These are phyloP conservation scores for Phataginus tetradactyla DNA, from an alignment of 2,797 vertebrate species.

Conservation along the genomic window DNA sequence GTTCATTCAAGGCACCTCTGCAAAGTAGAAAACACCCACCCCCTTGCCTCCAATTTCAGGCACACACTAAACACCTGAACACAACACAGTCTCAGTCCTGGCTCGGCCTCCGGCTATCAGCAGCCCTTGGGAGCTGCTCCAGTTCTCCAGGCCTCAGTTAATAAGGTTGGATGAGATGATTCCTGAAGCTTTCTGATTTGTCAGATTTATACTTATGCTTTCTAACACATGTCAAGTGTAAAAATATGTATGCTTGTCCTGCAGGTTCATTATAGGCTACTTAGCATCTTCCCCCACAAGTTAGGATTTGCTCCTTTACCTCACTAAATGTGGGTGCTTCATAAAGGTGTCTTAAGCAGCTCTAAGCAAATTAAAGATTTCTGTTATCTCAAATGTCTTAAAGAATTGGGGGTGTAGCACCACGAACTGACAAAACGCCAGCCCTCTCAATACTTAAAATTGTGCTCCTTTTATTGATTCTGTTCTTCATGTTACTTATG, in stretches of 20 bases:
- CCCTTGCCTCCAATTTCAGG: not conserved
- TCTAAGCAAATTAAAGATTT: not conserved
- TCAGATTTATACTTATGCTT: not conserved
- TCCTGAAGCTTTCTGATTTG: not conserved
- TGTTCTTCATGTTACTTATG: constrained; percentile 41
- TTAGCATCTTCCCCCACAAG: not conserved
- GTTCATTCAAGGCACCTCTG: not conserved
- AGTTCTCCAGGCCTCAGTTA: not conserved
- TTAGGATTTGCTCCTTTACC: not conserved
- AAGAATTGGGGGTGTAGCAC: not conserved
- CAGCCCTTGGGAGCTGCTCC: not conserved
- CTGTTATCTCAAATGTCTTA: not conserved
- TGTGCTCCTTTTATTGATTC: not conserved
- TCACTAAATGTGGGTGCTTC: not conserved
- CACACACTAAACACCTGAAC: not conserved
- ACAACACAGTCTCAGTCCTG: fast-evolving
- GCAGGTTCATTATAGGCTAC: not conserved
- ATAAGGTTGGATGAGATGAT: not conserved
- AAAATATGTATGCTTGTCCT: not conserved
- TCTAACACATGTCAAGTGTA: not conserved
- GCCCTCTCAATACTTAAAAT: not conserved
- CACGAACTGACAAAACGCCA: not conserved
- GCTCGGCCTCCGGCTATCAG: not conserved
- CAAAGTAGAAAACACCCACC: not conserved
- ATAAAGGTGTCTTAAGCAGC: not conserved